Conservation (phyloP, 2,888 invertebrate genomes). For the Phasia obesa region DNA sequence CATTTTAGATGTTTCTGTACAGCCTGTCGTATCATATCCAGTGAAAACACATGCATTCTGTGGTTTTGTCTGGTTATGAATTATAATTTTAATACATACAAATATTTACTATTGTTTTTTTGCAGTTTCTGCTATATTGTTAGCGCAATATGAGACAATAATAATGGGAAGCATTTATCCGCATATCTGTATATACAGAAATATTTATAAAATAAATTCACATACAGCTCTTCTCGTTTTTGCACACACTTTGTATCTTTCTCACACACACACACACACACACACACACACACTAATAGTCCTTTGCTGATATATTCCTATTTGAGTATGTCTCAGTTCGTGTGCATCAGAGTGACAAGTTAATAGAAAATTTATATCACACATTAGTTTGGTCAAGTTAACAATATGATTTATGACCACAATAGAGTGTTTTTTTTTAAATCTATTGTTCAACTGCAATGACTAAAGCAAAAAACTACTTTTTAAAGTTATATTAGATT, state of each 20-base stretch:
- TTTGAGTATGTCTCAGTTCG: background rate
- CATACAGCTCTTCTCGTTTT: background rate
- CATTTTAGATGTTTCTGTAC: background rate
- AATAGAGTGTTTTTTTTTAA: slow-evolving; percentile 39
- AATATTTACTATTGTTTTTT: background rate
- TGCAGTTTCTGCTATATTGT: background rate
- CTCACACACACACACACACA: no score
- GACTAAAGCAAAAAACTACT: background rate
- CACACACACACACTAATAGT: no score
- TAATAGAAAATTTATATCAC: slow-evolving; percentile 46
- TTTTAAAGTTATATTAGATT: slow-evolving; percentile 13
- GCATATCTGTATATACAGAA: background rate
- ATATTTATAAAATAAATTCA: background rate
- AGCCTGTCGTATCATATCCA: slow-evolving; percentile 31
- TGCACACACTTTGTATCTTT: no score
- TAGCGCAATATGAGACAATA: slow-evolving; percentile 9
- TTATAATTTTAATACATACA: slow-evolving; percentile 22
- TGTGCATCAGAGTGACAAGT: slow-evolving; percentile 7
- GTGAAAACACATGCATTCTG: slow-evolving; percentile 37
- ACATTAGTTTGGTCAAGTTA: slow-evolving; percentile 55
- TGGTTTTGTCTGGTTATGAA: slow-evolving; percentile 53
- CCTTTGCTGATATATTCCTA: background rate
- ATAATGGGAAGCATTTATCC: background rate
- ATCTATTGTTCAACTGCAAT: background rate
- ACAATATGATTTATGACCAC: slow-evolving; percentile 61